These are phyloP conservation scores for Loripinus fragilis DNA, from an alignment of 2,888 invertebrate genomes.

Conservation along the genomic window DNA sequence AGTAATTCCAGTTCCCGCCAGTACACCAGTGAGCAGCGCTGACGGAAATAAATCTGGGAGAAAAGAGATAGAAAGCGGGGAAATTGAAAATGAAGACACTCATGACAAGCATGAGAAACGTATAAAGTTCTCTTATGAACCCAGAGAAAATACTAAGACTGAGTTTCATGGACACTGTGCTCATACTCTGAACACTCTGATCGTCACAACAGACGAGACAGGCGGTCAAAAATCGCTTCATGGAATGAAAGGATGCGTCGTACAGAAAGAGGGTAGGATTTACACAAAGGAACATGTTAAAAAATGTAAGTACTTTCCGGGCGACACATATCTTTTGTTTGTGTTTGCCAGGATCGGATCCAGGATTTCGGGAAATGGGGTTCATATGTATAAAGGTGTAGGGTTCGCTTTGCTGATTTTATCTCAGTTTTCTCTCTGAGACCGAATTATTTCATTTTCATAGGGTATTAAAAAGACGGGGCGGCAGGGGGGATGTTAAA, in stretches of 20 bases:
- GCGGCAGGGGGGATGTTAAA: too few species aligned
- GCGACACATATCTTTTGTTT: too few species aligned
- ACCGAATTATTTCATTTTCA: too few species aligned
- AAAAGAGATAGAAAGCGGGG: neutral
- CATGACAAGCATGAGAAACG: slow-evolving; percentile 8
- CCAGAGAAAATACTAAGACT: slow-evolving; percentile 17
- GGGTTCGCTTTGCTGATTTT: too few species aligned
- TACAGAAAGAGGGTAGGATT: slow-evolving; percentile 30
- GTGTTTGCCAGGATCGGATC: too few species aligned
- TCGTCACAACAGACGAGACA: slow-evolving; percentile 39
- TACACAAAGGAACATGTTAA: slow-evolving; percentile 29
- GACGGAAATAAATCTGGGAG: neutral
- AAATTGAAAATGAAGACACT: slow-evolving; percentile 1
- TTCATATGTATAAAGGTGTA: too few species aligned
- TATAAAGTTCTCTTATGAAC: neutral
- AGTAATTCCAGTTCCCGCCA: neutral
- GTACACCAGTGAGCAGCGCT: neutral
- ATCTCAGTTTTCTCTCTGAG: too few species aligned
- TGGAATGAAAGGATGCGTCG: slow-evolving; percentile 44
- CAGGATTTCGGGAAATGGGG: too few species aligned
- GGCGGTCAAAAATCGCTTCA: slow-evolving; percentile 36
- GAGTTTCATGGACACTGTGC: slow-evolving; percentile 36
- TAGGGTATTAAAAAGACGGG: too few species aligned
- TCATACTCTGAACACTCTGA: slow-evolving; percentile 27
- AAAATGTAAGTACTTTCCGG: slow-evolving; percentile 56